A percentile compares a stretch with the other conserved stretches of the same genome.
Conservation (phyloP, 2,113 vertebrate genomes). For the Balaeniceps rex region DNA sequence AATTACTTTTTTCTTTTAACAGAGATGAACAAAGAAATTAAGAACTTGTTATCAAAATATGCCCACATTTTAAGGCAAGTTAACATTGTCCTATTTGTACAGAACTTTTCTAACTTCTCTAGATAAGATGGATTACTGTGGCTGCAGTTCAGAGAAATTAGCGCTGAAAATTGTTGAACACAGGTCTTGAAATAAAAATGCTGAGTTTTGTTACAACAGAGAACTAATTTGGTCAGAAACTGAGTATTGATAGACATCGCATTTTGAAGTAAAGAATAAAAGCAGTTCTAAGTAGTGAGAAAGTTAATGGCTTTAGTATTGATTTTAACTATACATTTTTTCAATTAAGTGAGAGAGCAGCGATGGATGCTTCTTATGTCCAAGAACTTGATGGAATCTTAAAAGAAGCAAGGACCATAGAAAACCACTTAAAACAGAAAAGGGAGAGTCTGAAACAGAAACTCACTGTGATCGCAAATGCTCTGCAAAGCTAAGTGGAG, state of each 20-base stretch:
- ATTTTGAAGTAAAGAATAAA: background rate
- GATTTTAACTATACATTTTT: constrained; percentile 41
- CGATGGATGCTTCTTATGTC: constrained; percentile 66
- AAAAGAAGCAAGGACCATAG: constrained; percentile 66
- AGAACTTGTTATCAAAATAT: constrained; percentile 66
- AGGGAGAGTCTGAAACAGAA: constrained; percentile 69
- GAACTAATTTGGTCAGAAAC: background rate
- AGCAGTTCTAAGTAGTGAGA: background rate
- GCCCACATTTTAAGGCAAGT: constrained; percentile 75
- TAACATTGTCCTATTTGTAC: background rate
- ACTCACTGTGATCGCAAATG: constrained; percentile 59
- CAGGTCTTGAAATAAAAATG: background rate
- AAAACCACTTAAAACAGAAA: constrained; percentile 70
- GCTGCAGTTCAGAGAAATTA: background rate
- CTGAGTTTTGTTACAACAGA: background rate
- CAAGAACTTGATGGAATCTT: constrained; percentile 71
- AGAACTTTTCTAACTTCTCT: background rate
- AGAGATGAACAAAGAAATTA: constrained; percentile 74
- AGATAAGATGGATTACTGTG: background rate
- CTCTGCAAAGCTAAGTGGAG: constrained; percentile 52
- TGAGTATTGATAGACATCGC: background rate
- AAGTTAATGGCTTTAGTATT: background rate
- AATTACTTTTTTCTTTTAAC: constrained; percentile 5
- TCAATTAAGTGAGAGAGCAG: constrained; percentile 68
- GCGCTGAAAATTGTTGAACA: background rate